Evolutionary conservation across 2,113 vertebrate species (phyloP), one percentile per base, ranked within the genome.

Genomic region (Collichthys lucidus): DNA sequence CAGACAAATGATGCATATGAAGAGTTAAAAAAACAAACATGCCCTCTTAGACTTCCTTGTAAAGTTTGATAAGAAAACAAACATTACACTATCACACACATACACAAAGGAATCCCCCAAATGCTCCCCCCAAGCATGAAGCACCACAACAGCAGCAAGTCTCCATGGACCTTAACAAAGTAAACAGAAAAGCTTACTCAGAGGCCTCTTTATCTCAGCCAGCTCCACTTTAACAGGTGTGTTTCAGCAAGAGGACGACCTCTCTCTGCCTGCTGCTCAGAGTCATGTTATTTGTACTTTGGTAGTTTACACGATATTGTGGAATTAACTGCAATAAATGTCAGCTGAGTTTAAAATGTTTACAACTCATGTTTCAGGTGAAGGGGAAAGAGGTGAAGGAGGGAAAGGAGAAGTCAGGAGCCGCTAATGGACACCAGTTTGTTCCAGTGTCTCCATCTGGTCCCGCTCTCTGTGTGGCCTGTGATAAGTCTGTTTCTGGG

Each of bases 371-470:
- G 75, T 88, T 83, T 80, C 94, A 98, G 97, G 93, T 93, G 61
- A 98, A 97, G 92, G 95, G 40, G 80, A 98, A 97, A 87, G 97
- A 98, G 62, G 60, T 78, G 40, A 94, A 93, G 71, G 97, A 97
- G 91, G 95, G 94, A 15, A 98, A 97, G 92, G 97, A 97, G 86
- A 98, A 97, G 89, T 42, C 89, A 16, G 88, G 84, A 82, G 56
- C 59, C 0, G 82, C 65, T 53, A 96, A 88, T 62, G 90, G 94
- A 73, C 97, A 98, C 88, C 96, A 92, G 79, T 98, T 97, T 93
- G 89, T 93, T 49, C 92, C 93, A 0, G 95, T 94, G 40, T 95
- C 94, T 1, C 94, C 95, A 72, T 92, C 95, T 62, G 96, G 95
- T 35, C 87, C 95, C n/a, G 83, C 95, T 12, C 94, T 94, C 22